Percentiles rank a stretch among this genome's conserved stretches.
phyloP scores from a whole-genome alignment of 2,113 vertebrate genomes.

The Lates calcarifer region DNA sequence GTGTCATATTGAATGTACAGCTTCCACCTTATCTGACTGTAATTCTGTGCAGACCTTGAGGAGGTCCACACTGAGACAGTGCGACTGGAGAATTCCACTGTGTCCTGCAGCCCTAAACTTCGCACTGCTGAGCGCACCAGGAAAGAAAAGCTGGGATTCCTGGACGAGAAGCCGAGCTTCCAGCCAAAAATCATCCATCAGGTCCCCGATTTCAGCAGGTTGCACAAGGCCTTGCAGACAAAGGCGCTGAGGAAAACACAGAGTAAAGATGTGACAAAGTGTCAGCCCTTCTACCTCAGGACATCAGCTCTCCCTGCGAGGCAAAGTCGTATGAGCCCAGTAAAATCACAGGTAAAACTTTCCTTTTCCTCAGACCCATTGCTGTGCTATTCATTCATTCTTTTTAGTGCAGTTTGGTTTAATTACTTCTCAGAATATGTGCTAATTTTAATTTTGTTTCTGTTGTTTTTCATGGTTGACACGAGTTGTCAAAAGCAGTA shows the following conservation, averaged over 20 bases:
- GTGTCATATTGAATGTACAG: neutral
- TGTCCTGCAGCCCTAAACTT: slow-evolving; percentile 62
- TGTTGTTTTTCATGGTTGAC: neutral
- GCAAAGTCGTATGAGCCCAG: slow-evolving; percentile 64
- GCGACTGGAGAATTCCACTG: slow-evolving; percentile 65
- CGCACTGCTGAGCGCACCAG: slow-evolving; percentile 84
- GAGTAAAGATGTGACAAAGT: slow-evolving; percentile 85
- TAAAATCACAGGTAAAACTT: slow-evolving; percentile 68
- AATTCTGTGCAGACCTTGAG: slow-evolving; percentile 83
- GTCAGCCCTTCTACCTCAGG: slow-evolving; percentile 90
- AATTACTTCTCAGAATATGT: neutral
- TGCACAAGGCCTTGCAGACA: slow-evolving; percentile 90
- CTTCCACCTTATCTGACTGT: neutral
- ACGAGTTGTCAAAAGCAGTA: neutral
- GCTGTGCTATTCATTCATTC: neutral
- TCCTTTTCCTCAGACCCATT: neutral
- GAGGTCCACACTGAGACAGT: slow-evolving; percentile 83
- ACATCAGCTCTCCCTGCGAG: slow-evolving; percentile 84
- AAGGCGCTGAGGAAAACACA: slow-evolving; percentile 81
- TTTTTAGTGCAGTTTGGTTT: neutral
- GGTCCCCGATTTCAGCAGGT: slow-evolving; percentile 89
- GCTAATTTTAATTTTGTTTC: neutral
- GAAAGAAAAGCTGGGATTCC: slow-evolving; percentile 86
- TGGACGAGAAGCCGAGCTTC: slow-evolving; percentile 90
- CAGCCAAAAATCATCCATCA: slow-evolving; percentile 87